Evolutionary conservation across 2,113 vertebrate species (phyloP).

Genomic region (Gnathonemus echidnorhynchus): DNA sequence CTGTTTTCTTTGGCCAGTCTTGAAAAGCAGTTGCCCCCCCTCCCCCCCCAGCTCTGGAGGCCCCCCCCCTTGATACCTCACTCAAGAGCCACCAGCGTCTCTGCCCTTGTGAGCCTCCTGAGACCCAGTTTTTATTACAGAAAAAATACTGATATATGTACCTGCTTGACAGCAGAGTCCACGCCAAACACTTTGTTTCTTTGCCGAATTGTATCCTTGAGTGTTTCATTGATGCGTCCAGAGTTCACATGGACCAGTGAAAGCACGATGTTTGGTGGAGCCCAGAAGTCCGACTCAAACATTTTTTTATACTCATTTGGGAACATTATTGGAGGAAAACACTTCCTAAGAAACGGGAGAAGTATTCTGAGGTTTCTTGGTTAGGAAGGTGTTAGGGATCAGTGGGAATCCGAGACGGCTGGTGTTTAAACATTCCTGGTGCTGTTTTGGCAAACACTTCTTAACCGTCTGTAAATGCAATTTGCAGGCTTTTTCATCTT

Average conservation of each 20-base stretch:
- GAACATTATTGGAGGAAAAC: slow-evolving; percentile 2
- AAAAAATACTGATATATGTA: neutral
- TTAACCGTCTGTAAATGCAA: neutral
- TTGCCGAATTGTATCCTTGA: neutral
- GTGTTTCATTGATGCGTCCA: neutral
- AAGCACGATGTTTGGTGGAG: neutral
- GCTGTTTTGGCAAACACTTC: neutral
- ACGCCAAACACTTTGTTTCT: neutral
- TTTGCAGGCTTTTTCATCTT: neutral
- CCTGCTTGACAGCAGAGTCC: neutral
- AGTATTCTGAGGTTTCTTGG: neutral
- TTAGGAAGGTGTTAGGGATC: neutral
- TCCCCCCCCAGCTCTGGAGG: no score
- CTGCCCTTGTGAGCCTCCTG: neutral
- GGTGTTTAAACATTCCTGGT: neutral
- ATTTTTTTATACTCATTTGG: neutral
- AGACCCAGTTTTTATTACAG: neutral
- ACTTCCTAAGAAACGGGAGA: neutral
- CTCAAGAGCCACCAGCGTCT: neutral
- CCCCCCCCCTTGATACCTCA: neutral
- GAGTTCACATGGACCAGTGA: neutral
- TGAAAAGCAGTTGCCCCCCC: neutral
- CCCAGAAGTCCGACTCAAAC: neutral
- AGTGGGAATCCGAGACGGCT: neutral
- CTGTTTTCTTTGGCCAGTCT: neutral